phyloP scores from a whole-genome alignment of 2,113 vertebrate species.

The Cranoglanis bouderius region DNA sequence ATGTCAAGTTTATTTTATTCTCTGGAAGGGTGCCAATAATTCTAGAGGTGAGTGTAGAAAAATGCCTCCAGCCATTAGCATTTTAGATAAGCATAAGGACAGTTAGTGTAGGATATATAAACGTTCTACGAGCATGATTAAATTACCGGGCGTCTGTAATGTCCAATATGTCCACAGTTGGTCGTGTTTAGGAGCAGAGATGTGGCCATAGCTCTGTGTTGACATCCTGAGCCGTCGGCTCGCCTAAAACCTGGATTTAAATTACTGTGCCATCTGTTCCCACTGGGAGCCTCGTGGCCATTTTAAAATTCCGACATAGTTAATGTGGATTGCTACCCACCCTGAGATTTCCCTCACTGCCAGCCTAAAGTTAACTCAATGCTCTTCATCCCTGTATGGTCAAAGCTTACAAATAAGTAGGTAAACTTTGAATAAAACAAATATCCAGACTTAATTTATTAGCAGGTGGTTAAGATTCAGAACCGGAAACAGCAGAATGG shows the following conservation, averaged over 20 bases:
- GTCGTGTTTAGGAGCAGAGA: conserved; percentile 39
- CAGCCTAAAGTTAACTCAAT: background rate
- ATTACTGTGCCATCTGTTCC: conserved; percentile 66
- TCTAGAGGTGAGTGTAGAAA: background rate
- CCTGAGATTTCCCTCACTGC: background rate
- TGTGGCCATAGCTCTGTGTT: conserved; percentile 43
- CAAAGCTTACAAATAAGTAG: background rate
- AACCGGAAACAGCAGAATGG: background rate
- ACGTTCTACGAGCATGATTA: conserved; percentile 13
- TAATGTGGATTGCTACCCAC: conserved; percentile 28
- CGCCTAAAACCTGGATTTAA: conserved; percentile 61
- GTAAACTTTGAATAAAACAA: background rate
- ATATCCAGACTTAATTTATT: background rate
- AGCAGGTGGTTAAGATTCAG: background rate
- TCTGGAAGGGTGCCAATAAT: conserved; percentile 3
- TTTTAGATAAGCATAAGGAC: conserved; percentile 35
- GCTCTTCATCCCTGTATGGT: background rate
- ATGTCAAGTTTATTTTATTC: background rate
- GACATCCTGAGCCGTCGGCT: conserved; percentile 60
- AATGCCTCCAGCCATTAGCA: background rate
- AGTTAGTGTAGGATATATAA: conserved; percentile 25
- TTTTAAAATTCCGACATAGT: conserved; percentile 51
- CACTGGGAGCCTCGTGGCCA: conserved; percentile 56
- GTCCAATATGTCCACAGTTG: conserved; percentile 47
- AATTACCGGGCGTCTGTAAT: conserved; percentile 32